Evolutionary conservation across 1,140 invertebrate genomes (phyloP).

Genomic region (Sitobion miscanthi): DNA sequence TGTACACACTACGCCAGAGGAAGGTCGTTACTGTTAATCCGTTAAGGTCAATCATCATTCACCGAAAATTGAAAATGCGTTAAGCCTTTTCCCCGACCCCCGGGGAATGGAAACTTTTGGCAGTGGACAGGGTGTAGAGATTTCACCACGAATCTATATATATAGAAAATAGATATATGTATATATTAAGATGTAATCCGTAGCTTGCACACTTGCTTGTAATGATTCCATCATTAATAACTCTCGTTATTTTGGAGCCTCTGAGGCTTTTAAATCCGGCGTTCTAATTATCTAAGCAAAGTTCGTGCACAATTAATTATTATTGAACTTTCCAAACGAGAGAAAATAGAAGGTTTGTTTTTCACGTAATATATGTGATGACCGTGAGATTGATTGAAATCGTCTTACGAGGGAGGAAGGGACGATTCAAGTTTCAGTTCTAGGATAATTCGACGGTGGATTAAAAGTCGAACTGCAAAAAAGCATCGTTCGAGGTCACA

Average conservation of each 20-base stretch:
- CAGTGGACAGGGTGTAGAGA: neutral
- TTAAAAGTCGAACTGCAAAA: neutral
- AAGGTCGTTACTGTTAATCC: neutral
- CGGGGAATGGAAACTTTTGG: constrained; percentile 29
- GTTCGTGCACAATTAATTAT: constrained; percentile 32
- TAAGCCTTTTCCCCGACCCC: constrained; percentile 14
- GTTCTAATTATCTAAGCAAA: constrained; percentile 43
- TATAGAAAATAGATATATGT: neutral
- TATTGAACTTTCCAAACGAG: constrained; percentile 8
- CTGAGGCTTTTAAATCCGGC: neutral
- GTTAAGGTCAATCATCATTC: neutral
- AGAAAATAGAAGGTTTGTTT: neutral
- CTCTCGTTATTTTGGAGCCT: neutral
- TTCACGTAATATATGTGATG: neutral
- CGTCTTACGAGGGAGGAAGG: neutral
- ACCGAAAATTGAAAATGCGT: constrained; percentile 42
- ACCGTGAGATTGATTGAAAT: neutral
- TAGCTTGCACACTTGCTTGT: neutral
- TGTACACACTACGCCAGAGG: neutral
- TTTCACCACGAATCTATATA: neutral
- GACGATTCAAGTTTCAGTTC: neutral
- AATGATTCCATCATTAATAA: constrained; percentile 50
- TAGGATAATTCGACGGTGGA: neutral
- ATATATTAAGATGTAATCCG: constrained; percentile 26
- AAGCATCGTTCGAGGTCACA: neutral